Evolutionary conservation across 2,113 vertebrate species (phyloP).

Genomic region (Carlito syrichta): DNA sequence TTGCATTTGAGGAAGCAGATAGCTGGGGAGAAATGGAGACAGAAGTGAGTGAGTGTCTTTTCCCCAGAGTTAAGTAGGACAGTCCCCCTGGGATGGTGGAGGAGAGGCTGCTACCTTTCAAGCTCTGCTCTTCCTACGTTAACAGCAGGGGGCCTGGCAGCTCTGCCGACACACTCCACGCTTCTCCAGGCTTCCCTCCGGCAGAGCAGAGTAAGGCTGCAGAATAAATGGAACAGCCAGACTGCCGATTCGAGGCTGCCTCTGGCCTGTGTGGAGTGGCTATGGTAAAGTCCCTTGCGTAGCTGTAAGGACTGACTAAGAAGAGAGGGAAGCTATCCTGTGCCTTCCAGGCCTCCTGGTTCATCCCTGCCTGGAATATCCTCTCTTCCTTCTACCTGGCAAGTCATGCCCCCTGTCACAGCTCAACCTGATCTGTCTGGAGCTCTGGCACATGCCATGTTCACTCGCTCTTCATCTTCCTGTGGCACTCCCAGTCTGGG

Average conservation of each 20-base stretch:
- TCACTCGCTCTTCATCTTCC: neutral
- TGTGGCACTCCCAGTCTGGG: too few species aligned
- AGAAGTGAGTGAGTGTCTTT: neutral
- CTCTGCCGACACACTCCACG: neutral
- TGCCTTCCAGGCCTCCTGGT: neutral
- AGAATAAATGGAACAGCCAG: neutral
- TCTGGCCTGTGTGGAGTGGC: neutral
- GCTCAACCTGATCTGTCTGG: neutral
- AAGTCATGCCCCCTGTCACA: neutral
- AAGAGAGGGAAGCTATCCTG: neutral
- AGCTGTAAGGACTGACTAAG: neutral
- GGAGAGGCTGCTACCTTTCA: neutral
- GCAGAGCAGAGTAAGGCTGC: neutral
- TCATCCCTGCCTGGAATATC: neutral
- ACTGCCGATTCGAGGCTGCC: neutral
- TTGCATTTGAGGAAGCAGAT: slow-evolving; percentile 9
- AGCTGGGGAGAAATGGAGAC: neutral
- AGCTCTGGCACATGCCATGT: neutral
- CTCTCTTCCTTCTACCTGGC: neutral
- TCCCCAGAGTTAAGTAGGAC: slow-evolving; percentile 44
- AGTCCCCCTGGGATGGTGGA: neutral
- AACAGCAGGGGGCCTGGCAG: slow-evolving; percentile 14
- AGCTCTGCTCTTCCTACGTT: neutral
- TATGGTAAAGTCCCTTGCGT: neutral
- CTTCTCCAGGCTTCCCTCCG: neutral